Evolutionary conservation across 1,140 invertebrate species (phyloP).

Genomic region (Aporrectodea caliginosa): DNA sequence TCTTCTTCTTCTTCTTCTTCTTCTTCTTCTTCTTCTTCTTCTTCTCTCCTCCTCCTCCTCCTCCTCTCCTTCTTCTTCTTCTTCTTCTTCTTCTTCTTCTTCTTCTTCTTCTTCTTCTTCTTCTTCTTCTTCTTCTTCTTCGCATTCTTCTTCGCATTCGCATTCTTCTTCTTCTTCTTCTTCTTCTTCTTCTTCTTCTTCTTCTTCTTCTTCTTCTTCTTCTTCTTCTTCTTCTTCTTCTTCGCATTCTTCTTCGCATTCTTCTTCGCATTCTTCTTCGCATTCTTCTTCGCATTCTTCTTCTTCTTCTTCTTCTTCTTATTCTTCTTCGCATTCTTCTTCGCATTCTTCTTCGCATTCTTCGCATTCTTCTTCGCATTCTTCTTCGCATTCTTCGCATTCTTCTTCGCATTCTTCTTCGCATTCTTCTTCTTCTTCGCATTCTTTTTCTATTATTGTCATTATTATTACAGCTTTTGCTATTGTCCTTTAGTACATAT

Average conservation of each 20-base stretch:
- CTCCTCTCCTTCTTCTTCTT: not conserved
- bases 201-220: constrained; percentile 2
- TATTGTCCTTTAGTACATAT: too few relatives aligned
- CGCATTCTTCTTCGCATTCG: not conserved
- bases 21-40: constrained; percentile 3
- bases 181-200: not conserved
- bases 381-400: too few relatives aligned
- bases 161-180: constrained; percentile 3
- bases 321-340: too few relatives aligned
- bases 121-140: not conserved
- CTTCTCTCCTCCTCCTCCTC: not conserved
- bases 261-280: not conserved
- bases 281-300: too few relatives aligned
- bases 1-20: constrained; percentile 2
- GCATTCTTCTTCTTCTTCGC: too few relatives aligned
- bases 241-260: not conserved
- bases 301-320: too few relatives aligned
- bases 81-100: not conserved
- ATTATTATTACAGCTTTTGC: too few relatives aligned
- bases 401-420: too few relatives aligned
- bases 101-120: constrained; percentile 1
- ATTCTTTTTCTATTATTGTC: too few relatives aligned
- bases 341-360: too few relatives aligned
- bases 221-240: not conserved
- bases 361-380: too few relatives aligned